These are phyloP conservation scores for Eristalinus aeneus DNA, from an alignment of 2,888 invertebrate genomes.

Conservation along the genomic window DNA sequence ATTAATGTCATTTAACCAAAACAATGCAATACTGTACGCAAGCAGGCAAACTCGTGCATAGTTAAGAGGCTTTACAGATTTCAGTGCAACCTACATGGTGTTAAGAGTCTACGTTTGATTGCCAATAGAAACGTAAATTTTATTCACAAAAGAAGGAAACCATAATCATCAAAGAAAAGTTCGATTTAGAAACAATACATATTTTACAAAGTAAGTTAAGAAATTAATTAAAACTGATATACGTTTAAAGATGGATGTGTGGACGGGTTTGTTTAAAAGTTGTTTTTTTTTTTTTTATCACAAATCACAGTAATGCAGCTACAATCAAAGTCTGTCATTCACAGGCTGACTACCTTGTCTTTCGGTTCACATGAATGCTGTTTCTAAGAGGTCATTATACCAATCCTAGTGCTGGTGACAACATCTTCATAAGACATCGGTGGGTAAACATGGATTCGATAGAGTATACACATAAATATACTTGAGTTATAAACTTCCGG, in stretches of 20 bases:
- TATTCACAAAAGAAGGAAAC: not conserved
- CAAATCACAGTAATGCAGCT: too few species aligned
- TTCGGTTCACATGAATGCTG: too few species aligned
- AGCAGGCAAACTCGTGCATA: slow-evolving; percentile 11
- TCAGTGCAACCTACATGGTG: slow-evolving; percentile 10
- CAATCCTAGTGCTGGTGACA: too few species aligned
- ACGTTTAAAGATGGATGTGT: not conserved
- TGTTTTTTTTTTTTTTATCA: too few species aligned
- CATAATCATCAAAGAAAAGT: not conserved
- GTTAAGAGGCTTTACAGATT: not conserved
- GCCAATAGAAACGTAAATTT: slow-evolving; percentile 1
- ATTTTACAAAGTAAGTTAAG: not conserved
- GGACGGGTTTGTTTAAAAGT: slow-evolving; percentile 24
- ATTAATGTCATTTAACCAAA: not conserved
- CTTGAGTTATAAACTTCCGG: too few species aligned
- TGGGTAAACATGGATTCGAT: too few species aligned
- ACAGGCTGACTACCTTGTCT: too few species aligned
- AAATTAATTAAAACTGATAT: not conserved
- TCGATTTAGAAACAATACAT: not conserved
- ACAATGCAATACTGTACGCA: slow-evolving; percentile 1
- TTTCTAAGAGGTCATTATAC: too few species aligned
- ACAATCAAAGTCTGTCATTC: too few species aligned
- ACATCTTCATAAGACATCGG: too few species aligned
- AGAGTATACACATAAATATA: too few species aligned
- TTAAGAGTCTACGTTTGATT: not conserved